phyloP scores from a whole-genome alignment of 2,888 invertebrate species.

The Sisyra nigra region DNA sequence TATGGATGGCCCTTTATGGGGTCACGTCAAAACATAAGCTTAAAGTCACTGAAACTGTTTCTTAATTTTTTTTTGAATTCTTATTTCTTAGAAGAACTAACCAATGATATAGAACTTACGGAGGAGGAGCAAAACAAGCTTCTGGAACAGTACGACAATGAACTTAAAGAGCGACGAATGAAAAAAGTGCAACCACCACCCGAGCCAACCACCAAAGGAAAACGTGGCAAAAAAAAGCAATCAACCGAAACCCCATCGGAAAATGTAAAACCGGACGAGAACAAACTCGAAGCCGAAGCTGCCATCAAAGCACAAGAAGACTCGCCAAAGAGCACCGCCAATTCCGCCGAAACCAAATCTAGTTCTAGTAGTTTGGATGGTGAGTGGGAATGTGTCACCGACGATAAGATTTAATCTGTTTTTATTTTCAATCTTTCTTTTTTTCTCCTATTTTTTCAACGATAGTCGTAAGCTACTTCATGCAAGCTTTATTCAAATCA shows the following conservation, averaged over 20 bases:
- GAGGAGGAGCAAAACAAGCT: slow-evolving; percentile 54
- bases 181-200: too few relatives aligned
- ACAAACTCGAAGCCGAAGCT: slow-evolving; percentile 45
- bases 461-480: too few relatives aligned
- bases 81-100: slow-evolving; percentile 41
- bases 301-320: slow-evolving; percentile 33
- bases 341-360: slow-evolving; percentile 17
- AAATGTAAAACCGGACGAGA: too few relatives aligned
- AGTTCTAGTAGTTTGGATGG: slow-evolving; percentile 26
- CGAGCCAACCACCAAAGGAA: too few relatives aligned
- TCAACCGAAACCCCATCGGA: too few relatives aligned
- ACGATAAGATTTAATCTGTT: slow-evolving; percentile 2
- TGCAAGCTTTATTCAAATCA: too few relatives aligned
- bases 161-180: slow-evolving; percentile 22
- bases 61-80: background rate
- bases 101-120: slow-evolving; percentile 44
- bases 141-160: slow-evolving; percentile 50
- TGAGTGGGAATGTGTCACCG: slow-evolving; percentile 24
- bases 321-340: slow-evolving; percentile 2
- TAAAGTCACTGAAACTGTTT: slow-evolving; percentile 1
- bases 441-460: too few relatives aligned
- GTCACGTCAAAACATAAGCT: background rate
- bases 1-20: too few relatives aligned
- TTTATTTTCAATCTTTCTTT: too few relatives aligned
- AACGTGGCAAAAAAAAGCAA: too few relatives aligned